These are phyloP conservation scores for Drosophila asahinai DNA, from an alignment of 1,140 invertebrate genomes.

Conservation along the genomic window DNA sequence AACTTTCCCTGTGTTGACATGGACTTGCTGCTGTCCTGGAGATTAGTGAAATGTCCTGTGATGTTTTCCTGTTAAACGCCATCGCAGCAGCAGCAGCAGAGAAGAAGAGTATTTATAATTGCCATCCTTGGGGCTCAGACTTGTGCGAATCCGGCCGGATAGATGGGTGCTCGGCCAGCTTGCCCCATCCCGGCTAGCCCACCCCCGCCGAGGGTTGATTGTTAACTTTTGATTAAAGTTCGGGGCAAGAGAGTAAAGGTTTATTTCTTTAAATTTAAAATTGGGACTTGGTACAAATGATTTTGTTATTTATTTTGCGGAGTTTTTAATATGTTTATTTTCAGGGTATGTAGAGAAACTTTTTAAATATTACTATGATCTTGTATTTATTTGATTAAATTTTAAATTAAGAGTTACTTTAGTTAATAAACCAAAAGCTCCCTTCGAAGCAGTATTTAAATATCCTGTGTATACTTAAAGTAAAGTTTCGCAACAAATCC, in stretches of 20 bases:
- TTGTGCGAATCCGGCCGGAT: constrained; percentile 39
- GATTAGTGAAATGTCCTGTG: constrained; percentile 64
- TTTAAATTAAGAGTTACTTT: no score
- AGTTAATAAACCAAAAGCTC: no score
- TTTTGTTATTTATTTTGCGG: no score
- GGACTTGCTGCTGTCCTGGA: constrained; percentile 31
- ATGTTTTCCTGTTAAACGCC: constrained; percentile 63
- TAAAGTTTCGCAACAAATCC: neutral
- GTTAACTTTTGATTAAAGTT: constrained; percentile 35
- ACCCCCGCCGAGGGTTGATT: constrained; percentile 14
- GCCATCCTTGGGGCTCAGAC: constrained; percentile 42
- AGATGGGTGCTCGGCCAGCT: constrained; percentile 1
- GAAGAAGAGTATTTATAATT: constrained; percentile 68
- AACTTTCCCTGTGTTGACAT: constrained; percentile 29
- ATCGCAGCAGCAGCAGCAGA: constrained; percentile 9
- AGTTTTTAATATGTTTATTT: no score
- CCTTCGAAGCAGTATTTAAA: no score
- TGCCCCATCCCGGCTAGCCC: neutral
- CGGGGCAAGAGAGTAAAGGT: neutral
- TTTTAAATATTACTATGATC: no score
- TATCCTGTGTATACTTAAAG: no score
- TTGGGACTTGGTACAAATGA: no score
- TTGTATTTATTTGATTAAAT: no score
- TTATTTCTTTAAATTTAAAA: neutral
- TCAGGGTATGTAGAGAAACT: no score